These are phyloP conservation scores for Pediacus dermestoides DNA, from an alignment of 2,888 invertebrate genomes.

Conservation along the genomic window DNA sequence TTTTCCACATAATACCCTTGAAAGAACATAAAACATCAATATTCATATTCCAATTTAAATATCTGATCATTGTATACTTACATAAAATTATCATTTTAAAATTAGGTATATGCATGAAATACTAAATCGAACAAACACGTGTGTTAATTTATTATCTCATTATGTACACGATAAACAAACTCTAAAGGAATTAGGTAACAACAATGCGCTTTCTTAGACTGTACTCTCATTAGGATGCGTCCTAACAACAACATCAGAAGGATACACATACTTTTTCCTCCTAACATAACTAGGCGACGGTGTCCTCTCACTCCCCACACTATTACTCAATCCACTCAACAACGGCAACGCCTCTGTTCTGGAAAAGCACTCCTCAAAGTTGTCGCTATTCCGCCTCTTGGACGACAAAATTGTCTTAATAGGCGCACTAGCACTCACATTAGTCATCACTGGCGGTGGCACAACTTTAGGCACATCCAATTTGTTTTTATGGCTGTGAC, in stretches of 20 bases:
- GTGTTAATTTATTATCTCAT: too few relatives aligned
- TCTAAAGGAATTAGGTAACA: too few relatives aligned
- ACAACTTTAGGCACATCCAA: constrained; percentile 16
- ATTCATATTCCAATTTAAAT: too few relatives aligned
- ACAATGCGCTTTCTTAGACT: too few relatives aligned
- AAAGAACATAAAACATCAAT: too few relatives aligned
- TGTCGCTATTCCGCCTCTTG: constrained; percentile 21
- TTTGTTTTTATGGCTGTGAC: constrained; percentile 13
- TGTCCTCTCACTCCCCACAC: constrained; percentile 39
- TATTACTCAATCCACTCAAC: constrained; percentile 52
- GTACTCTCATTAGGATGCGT: constrained; percentile 53
- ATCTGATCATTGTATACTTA: too few relatives aligned
- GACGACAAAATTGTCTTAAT: constrained; percentile 33
- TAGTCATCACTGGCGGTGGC: constrained; percentile 17
- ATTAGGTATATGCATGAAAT: too few relatives aligned
- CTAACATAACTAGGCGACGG: constrained; percentile 57
- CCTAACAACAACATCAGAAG: constrained; percentile 50
- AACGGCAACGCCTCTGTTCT: constrained; percentile 57
- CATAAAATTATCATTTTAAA: too few relatives aligned
- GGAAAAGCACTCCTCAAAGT: constrained; percentile 30
- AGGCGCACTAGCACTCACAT: constrained; percentile 20
- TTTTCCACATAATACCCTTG: too few relatives aligned
- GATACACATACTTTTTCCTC: constrained; percentile 62
- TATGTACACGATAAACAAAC: too few relatives aligned
- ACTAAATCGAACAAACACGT: too few relatives aligned